Conservation (phyloP, 2,797 vertebrate species). For the Chelonia mydas region DNA sequence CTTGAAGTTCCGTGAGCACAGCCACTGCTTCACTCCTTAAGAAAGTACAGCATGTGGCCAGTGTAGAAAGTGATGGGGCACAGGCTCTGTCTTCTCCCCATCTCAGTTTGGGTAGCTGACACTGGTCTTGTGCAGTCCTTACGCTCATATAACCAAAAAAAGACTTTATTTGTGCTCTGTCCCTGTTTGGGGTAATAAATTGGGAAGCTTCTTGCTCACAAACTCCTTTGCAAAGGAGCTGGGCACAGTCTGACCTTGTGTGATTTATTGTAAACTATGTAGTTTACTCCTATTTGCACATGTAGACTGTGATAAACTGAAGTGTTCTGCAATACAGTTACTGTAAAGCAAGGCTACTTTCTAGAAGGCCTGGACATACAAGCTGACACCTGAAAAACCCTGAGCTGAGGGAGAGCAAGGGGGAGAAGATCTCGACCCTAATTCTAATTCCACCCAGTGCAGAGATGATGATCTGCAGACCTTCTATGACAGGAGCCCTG, state of each 20-base stretch:
- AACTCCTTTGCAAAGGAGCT: not conserved
- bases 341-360: not conserved
- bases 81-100: not conserved
- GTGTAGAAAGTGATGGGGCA: not conserved
- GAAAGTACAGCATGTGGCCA: not conserved
- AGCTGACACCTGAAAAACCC: not conserved
- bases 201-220: not conserved
- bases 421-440: not conserved
- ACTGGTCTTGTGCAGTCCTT: not conserved
- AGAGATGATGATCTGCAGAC: not conserved
- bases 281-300: not conserved
- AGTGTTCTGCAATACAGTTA: not conserved
- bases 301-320: not conserved
- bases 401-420: not conserved
- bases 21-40: not conserved
- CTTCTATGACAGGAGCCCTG: not conserved
- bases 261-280: not conserved
- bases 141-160: not conserved
- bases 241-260: not conserved
- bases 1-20: not conserved
- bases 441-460: not conserved
- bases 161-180: not conserved
- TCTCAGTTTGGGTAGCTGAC: not conserved
- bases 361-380: not conserved
- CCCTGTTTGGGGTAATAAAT: not conserved